These are phyloP conservation scores for Macrosiphum euphorbiae DNA, from an alignment of 2,888 invertebrate genomes.

Conservation along the genomic window DNA sequence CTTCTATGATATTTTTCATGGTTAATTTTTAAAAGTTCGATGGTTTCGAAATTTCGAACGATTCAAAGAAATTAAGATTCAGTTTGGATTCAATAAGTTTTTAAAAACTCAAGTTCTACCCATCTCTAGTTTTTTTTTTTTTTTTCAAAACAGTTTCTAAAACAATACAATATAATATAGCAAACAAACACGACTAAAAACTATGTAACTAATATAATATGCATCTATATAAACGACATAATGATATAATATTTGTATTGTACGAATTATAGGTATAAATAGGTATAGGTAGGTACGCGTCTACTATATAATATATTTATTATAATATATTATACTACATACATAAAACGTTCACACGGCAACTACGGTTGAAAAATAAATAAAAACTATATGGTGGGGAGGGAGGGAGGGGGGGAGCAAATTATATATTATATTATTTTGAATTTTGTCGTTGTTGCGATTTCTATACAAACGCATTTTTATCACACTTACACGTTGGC, in stretches of 20 bases:
- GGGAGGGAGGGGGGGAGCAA: not conserved
- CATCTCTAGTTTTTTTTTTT: not conserved
- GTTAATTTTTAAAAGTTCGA: not conserved
- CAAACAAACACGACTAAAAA: not conserved
- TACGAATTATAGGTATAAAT: not conserved
- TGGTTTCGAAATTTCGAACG: not conserved
- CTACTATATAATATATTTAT: not conserved
- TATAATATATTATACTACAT: not conserved
- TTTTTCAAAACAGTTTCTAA: not conserved
- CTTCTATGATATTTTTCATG: not conserved
- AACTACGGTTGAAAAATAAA: constrained; percentile 29
- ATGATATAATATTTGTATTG: not conserved
- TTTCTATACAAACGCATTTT: not conserved
- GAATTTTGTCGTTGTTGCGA: not conserved
- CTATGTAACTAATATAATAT: not conserved
- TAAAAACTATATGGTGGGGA: not conserved
- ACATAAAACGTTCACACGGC: constrained; percentile 4
- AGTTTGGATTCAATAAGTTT: not conserved
- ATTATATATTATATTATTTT: not conserved
- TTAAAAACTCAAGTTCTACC: not conserved
- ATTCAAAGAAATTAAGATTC: not conserved
- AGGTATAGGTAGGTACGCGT: not conserved
- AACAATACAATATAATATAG: not conserved
- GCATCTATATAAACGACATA: not conserved
- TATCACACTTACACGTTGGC: constrained; percentile 52